Percentiles rank a stretch among this genome's conserved stretches.
Conservation (phyloP, 1,140 invertebrate genomes). For the Drepana arcuata region DNA sequence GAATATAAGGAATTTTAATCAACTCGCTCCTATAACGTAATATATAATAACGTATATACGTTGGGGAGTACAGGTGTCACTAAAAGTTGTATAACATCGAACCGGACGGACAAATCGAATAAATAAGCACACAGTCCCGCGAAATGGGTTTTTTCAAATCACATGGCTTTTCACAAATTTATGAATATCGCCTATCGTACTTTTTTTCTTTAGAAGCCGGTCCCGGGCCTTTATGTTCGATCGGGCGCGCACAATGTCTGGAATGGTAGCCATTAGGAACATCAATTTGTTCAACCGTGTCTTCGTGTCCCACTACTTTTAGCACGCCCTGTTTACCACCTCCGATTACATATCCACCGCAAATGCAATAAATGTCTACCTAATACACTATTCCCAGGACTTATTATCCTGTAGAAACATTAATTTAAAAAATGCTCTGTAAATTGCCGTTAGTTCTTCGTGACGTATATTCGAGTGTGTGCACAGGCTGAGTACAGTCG, state of each 20-base stretch:
- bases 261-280: conserved; percentile 60
- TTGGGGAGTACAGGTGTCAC: neutral
- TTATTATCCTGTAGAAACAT: no score
- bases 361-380: neutral
- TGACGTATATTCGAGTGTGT: no score
- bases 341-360: conserved; percentile 1
- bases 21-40: conserved; percentile 11
- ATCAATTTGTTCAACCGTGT: conserved; percentile 56
- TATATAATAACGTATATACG: no score
- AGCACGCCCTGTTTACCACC: conserved; percentile 34
- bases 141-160: conserved; percentile 28
- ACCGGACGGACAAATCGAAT: conserved; percentile 20
- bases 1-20: conserved; percentile 20
- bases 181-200: conserved; percentile 40
- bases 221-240: conserved; percentile 48
- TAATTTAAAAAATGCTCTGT: no score
- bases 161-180: conserved; percentile 29
- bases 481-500: no score
- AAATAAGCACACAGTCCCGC: conserved; percentile 17
- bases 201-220: conserved; percentile 29
- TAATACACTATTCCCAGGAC: no score
- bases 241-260: conserved; percentile 49
- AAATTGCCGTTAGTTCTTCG: no score
- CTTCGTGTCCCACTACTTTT: conserved; percentile 50
- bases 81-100: conserved; percentile 8